Percentiles rank a stretch among this genome's conserved stretches.
These are phyloP conservation scores for Oriolus oriolus DNA, from an alignment of 2,113 vertebrate genomes.

Conservation along the genomic window DNA sequence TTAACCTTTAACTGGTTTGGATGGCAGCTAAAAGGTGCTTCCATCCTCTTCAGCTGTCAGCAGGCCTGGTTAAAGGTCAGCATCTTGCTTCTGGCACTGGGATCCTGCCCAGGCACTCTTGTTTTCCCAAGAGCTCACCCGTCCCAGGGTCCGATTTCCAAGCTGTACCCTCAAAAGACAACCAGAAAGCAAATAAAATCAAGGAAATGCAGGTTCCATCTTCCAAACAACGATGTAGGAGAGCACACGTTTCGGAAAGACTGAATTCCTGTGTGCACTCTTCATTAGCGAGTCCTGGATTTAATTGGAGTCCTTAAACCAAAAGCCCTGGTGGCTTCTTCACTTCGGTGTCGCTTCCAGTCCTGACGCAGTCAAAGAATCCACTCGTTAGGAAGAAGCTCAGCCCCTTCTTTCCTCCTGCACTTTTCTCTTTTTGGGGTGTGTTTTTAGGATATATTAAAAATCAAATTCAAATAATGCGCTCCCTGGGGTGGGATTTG, in stretches of 20 bases:
- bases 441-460: neutral
- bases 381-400: neutral
- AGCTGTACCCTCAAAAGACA: neutral
- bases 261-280: neutral
- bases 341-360: neutral
- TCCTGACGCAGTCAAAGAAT: neutral
- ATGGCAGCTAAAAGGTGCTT: neutral
- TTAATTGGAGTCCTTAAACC: neutral
- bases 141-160: neutral
- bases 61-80: neutral
- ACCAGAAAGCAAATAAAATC: neutral
- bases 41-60: neutral
- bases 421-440: neutral
- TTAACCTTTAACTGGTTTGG: neutral
- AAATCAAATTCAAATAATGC: fast-evolving
- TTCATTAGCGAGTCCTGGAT: neutral
- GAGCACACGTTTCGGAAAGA: neutral
- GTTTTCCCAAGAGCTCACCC: neutral
- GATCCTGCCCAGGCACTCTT: neutral
- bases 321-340: neutral
- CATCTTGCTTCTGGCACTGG: neutral
- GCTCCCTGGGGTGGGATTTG: neutral
- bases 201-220: neutral
- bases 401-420: neutral
- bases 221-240: neutral